Evolutionary conservation across 2,888 invertebrate genomes (phyloP).

Genomic region (Acronicta aceris): DNA sequence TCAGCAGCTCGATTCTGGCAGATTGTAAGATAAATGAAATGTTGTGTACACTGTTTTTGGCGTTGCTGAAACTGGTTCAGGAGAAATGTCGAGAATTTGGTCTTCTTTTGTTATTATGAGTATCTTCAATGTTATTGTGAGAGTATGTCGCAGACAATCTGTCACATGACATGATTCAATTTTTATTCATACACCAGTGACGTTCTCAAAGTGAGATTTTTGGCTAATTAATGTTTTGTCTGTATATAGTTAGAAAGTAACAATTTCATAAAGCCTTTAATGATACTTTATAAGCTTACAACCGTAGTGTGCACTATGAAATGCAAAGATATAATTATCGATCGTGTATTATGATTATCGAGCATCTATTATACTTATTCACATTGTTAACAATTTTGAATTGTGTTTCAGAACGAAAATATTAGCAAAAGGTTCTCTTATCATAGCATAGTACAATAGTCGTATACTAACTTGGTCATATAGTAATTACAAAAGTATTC

Average conservation of each 20-base stretch:
- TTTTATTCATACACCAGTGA: background rate
- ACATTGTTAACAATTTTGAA: background rate
- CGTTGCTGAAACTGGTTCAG: slow-evolving; percentile 1
- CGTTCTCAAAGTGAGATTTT: background rate
- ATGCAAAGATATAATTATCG: too few species aligned
- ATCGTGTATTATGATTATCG: background rate
- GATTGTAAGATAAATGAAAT: slow-evolving; percentile 48
- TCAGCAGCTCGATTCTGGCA: slow-evolving; percentile 49
- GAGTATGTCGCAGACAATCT: background rate
- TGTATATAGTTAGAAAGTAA: background rate
- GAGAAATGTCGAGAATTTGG: background rate
- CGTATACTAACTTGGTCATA: too few species aligned
- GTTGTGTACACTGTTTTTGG: slow-evolving; percentile 28
- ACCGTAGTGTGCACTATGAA: too few species aligned
- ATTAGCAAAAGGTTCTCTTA: background rate
- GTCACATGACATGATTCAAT: background rate
- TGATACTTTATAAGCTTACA: background rate
- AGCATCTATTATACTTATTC: too few species aligned
- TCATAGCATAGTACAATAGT: slow-evolving; percentile 1
- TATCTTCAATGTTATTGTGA: background rate
- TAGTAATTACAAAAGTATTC: slow-evolving; percentile 56
- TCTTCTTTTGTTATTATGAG: background rate
- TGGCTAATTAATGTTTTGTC: background rate
- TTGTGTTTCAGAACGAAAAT: background rate
- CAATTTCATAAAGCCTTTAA: background rate